Base-by-base conservation (phyloP, 1,140 invertebrate species). In the Polypedilum pembai region DNA sequence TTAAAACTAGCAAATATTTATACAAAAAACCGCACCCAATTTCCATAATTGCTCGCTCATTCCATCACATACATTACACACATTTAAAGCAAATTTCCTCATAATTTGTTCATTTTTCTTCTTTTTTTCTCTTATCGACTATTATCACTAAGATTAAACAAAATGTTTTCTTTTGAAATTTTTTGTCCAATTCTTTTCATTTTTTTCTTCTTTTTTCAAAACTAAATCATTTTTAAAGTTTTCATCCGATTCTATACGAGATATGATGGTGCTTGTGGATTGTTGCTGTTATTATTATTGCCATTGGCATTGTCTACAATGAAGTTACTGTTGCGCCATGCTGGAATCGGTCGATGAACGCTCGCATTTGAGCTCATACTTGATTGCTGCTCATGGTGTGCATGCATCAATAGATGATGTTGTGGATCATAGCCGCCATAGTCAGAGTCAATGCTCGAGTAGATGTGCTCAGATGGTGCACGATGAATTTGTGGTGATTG, bases 371-470 rank as follows among this genome's bases (percentile, higher is more conserved):
- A 69, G 10, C 65, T 69, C 5, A 69, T 69, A 20, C 65, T 69
- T 1, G 65, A 69, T 5, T 69, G 65, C 17, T 69, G 65, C 17
- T 69, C n/a, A 69, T 69, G 65, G 17, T 69, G 65, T 18, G 20
- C 20, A 69, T 69, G 65, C 10, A 21, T 18, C 3, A 69, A 18
- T 2, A 69, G 20, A 69, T 69, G 65, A 69, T 69, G 65, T 20
- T 69, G 65, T 20, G 65, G 65, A 69, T 82, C 81, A 76, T 81
- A 75, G 18, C 81, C 81, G 45, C 81, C 80, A 75, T 93, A 92
- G 81, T 92, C 91, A 66, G 91, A 92, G 81, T 93, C 91, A 81
- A 93, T 93, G 78, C 90, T 92, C 74, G 91, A 92, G 80, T 93
- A 93, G 78, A 93, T 93, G 82, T 92, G 91, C 82, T 93, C 91